Conservation (phyloP, 1,140 invertebrate genomes). For the Eueides isabella region DNA sequence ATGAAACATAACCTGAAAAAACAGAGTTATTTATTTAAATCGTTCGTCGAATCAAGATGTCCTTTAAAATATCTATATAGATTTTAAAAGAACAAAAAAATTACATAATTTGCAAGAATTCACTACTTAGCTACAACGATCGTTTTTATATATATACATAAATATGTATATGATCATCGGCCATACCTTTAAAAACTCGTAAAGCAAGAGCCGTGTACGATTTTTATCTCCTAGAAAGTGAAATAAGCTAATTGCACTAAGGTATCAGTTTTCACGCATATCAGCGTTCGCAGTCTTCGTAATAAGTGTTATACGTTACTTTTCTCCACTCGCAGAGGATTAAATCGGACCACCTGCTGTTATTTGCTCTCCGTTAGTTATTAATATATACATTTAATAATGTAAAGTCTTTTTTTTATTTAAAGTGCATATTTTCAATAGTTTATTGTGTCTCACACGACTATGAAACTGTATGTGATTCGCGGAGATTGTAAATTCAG, state of each 20-base stretch:
- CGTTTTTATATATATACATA: background rate
- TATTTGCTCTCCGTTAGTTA: background rate
- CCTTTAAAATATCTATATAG: background rate
- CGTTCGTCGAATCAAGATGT: too few species aligned
- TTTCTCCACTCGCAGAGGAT: conserved; percentile 27
- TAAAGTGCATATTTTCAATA: background rate
- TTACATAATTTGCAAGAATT: too few species aligned
- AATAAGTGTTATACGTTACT: conserved; percentile 20
- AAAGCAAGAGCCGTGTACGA: conserved; percentile 9
- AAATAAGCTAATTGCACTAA: conserved; percentile 45
- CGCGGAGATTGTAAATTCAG: too few species aligned
- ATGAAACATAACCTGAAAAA: too few species aligned
- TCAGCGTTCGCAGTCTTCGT: conserved; percentile 20
- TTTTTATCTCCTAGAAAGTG: conserved; percentile 42
- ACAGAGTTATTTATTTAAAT: too few species aligned
- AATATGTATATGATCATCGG: background rate
- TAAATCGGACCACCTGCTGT: conserved; percentile 33
- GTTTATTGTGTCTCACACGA: rapidly evolving
- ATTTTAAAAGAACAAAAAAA: too few species aligned
- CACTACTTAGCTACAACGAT: background rate
- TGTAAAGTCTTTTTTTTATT: background rate
- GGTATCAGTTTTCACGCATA: conserved; percentile 38
- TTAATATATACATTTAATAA: background rate
- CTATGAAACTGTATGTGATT: too few species aligned
- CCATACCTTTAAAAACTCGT: background rate